phyloP scores from a whole-genome alignment of 2,113 vertebrate genomes.

The Larimichthys polyactis region DNA sequence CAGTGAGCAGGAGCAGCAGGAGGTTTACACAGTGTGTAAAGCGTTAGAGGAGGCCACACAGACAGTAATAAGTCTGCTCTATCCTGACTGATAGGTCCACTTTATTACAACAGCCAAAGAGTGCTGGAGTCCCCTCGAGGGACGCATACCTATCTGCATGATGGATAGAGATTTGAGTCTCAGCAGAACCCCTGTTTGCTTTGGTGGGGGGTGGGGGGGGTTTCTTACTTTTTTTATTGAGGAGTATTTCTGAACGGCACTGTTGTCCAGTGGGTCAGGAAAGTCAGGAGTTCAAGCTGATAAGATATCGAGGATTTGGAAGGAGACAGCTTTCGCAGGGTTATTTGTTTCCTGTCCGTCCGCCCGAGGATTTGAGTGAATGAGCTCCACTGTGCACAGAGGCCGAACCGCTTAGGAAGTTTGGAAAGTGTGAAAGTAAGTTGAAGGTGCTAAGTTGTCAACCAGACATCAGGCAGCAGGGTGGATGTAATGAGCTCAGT shows the following conservation, averaged over 20 bases:
- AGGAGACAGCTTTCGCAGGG: conserved; percentile 38
- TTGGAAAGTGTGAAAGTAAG: conserved; percentile 75
- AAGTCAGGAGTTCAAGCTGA: conserved; percentile 56
- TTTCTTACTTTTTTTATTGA: conserved; percentile 55
- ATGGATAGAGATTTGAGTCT: conserved; percentile 79
- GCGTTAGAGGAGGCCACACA: conserved; percentile 76
- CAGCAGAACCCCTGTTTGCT: conserved; percentile 56
- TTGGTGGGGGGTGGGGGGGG: conserved; percentile 1
- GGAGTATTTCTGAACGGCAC: conserved; percentile 8
- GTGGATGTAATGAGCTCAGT: conserved; percentile 71
- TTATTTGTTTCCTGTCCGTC: conserved; percentile 58
- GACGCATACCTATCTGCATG: conserved; percentile 80
- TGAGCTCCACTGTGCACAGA: conserved; percentile 51
- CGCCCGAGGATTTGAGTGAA: conserved; percentile 51
- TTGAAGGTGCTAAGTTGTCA: conserved; percentile 81
- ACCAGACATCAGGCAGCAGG: conserved; percentile 71
- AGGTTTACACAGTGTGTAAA: conserved; percentile 64
- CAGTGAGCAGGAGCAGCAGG: conserved; percentile 45
- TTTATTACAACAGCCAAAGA: conserved; percentile 78
- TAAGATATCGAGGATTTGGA: conserved; percentile 48
- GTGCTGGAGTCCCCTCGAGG: conserved; percentile 71
- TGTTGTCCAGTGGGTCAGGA: conserved; percentile 10
- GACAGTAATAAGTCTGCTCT: conserved; percentile 68
- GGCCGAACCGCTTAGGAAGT: conserved; percentile 65
- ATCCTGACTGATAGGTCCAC: conserved; percentile 78